Evolutionary conservation across 2,113 vertebrate genomes (phyloP), one percentile per base, ranked within the genome.

Genomic region (Festucalex cinctus): DNA sequence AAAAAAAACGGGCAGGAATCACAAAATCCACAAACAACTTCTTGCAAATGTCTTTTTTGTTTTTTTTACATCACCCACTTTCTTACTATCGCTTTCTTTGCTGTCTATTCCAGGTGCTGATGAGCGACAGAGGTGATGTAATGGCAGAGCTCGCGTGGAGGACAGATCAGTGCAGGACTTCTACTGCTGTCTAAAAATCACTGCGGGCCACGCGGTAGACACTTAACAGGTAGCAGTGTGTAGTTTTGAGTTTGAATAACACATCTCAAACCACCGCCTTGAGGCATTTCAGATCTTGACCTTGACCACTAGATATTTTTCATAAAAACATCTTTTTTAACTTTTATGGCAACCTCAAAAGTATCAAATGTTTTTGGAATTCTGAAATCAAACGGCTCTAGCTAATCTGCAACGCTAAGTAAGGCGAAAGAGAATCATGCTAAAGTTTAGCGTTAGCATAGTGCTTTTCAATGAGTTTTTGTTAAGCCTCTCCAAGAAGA

Each of bases 171-270:
- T 77, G 73, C 61, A 65, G 73, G 72, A 64, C 24, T 39, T 74
- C 75, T 70, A 73, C 70, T 54, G 62, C 73, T 78, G 71, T 70
- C 71, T 88, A 74, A 88, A 74, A 48, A 63, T 26, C 41, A 17
- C 62, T 61, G 59, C 36, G 10, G 36, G 13, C 9, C 59, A 59
- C 57, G 9, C 36, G 10, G n/a, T 61, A 16, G 35, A 61, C 59
- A 39, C 36, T 22, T 56, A 65, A 78, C 72, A 88, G 85, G 88
- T 90, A 82, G 43, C 66, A 67, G n/a, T 48, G 57, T 24, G 62
- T 65, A 22, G 37, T 53, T 74, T 71, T 53, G 48, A 70, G 36
- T 36, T 37, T 41, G 2, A 61, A 65, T 54, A 24, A 63, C 24
- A 37, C 65, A 60, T 76, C 60, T 79, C 24, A 61, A 39, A 69